Base-by-base conservation (phyloP, 1,140 invertebrate species). In the Caerostris darwini region DNA sequence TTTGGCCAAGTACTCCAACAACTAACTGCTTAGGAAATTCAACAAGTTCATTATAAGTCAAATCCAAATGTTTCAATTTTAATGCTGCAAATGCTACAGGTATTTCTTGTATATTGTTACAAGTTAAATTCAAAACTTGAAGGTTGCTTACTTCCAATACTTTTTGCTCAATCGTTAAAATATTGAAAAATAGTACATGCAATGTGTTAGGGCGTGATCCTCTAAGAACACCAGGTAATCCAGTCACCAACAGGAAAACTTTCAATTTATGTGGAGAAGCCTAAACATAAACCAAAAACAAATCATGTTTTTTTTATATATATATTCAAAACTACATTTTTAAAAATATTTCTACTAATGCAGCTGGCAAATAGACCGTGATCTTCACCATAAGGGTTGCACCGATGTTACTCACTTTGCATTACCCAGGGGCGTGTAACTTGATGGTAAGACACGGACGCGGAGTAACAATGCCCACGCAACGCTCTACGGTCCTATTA, bases 231-330 rank as follows among this genome's bases (percentile, higher is more conserved):
- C 69, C 12, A 34, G 93, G 77, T 58, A 94, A 94, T 12, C 85
- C 85, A 59, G 50, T n/a, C 81, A 85, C 77, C 88, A 86, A 88
- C 2, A 94, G 56, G 57, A 94, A 94, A 10, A 59, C 82, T 91
- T 94, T 94, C 14, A 94, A 61, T 77, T 94, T 88, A 17, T 90
- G 57, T 53, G 93, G 93, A 94, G 91, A 88, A 90, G 93, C 93
- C 93, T 94, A 71, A 69, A 91, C 34, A 8, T 53, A 50, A 3
- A 50, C 3, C 7, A 81, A 81, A 64, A 64, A 64, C 12, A 14
- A 64, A 17, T 3, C 14, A 10, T 61, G 14, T 14, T 64, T 64
- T 14, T 10, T 5, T 64, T 14, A 5, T 5, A 14, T 64, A 14
- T 64, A 10, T 14, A 34, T 34, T 34, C 34, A 34, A 34, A 34